Evolutionary conservation across 2,113 vertebrate species (phyloP).

Genomic region (Chamaea fasciata): DNA sequence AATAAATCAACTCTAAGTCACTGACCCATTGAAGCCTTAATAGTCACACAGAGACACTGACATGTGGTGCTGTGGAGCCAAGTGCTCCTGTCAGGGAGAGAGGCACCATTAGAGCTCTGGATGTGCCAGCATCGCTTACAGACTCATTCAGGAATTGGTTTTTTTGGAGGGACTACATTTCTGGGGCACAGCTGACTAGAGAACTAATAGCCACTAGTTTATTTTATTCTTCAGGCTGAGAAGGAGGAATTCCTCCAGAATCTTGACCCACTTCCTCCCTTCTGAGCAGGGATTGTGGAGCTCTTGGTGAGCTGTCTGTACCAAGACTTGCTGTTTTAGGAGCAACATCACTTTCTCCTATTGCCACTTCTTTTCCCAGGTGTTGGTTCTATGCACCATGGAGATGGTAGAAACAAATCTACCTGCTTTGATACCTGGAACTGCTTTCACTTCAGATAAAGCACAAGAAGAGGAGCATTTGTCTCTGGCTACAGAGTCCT

Average conservation of each 20-base stretch:
- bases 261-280: background rate
- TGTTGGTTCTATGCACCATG: background rate
- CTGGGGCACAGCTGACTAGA: background rate
- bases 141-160: background rate
- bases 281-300: background rate
- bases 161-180: background rate
- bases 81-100: background rate
- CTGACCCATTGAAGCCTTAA: constrained; percentile 25
- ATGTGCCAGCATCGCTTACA: background rate
- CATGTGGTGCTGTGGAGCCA: background rate
- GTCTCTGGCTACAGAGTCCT: background rate
- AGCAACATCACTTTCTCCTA: background rate
- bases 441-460: background rate
- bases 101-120: background rate
- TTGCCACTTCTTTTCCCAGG: background rate
- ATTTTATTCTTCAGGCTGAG: background rate
- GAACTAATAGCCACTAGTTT: background rate
- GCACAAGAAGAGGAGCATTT: background rate
- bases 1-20: background rate
- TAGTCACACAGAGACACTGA: background rate
- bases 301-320: background rate
- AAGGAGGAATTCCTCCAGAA: background rate
- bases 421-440: background rate
- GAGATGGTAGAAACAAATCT: background rate
- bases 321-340: background rate